A percentile compares a stretch with the other conserved stretches of the same genome.
These are phyloP conservation scores for Phenacoccus solenopsis DNA, from an alignment of 1,140 invertebrate genomes.

Conservation along the genomic window DNA sequence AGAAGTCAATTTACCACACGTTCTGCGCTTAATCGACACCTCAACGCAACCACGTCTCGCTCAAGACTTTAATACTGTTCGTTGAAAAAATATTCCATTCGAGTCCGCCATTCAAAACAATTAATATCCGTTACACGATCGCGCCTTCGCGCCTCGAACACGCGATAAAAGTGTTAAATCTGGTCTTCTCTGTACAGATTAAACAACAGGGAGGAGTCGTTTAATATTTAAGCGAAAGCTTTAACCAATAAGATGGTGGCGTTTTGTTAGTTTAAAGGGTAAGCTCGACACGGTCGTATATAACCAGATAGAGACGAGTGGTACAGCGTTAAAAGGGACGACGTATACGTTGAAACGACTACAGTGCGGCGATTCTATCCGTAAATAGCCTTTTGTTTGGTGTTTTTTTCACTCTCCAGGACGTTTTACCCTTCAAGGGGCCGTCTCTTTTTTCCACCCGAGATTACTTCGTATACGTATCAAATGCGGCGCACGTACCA, in stretches of 20 bases:
- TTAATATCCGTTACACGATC: background rate
- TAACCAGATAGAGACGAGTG: background rate
- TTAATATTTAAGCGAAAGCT: background rate
- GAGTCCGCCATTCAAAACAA: background rate
- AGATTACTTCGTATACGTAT: background rate
- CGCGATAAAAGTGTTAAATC: background rate
- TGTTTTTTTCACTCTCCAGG: background rate
- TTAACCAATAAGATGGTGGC: background rate
- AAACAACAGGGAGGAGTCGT: background rate
- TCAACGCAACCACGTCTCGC: too few relatives aligned
- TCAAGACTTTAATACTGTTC: too few relatives aligned
- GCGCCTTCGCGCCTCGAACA: background rate
- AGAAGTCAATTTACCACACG: too few relatives aligned
- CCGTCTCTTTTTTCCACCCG: background rate
- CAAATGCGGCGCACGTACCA: background rate
- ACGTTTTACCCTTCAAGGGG: background rate
- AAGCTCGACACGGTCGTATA: background rate
- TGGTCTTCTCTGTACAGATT: background rate
- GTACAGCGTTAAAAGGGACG: background rate
- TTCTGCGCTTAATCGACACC: too few relatives aligned
- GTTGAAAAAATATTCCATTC: too few relatives aligned
- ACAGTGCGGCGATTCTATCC: background rate
- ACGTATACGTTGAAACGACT: background rate
- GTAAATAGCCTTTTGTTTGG: background rate
- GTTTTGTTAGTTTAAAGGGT: conserved; percentile 2